phyloP scores from a whole-genome alignment of 2,797 vertebrate species.

The Setipinna tenuifilis region DNA sequence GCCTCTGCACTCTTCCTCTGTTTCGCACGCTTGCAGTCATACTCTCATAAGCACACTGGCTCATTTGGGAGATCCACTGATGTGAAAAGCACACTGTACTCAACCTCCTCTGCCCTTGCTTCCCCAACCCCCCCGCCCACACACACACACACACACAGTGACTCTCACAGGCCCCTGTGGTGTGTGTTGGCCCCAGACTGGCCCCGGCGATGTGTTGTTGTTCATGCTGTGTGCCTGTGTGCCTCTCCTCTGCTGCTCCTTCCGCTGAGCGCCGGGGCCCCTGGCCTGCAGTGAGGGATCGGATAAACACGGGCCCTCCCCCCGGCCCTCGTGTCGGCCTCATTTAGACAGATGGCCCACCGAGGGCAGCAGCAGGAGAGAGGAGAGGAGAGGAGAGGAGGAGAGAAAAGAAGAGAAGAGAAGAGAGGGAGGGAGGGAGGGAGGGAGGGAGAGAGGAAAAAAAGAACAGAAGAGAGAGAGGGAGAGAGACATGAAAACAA shows the following conservation, averaged over 20 bases:
- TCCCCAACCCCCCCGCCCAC: not conserved
- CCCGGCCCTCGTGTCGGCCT: slow-evolving; percentile 63
- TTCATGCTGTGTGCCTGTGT: slow-evolving; percentile 50
- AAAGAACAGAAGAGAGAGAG: slow-evolving; percentile 57
- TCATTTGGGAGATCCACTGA: slow-evolving; percentile 47
- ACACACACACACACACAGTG: not conserved
- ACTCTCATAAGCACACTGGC: not conserved
- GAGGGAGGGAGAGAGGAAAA: slow-evolving; percentile 51
- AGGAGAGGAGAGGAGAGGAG: slow-evolving; percentile 63
- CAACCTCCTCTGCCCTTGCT: slow-evolving; percentile 16
- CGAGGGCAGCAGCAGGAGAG: slow-evolving; percentile 59
- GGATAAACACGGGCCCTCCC: slow-evolving; percentile 64
- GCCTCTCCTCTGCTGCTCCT: slow-evolving; percentile 59
- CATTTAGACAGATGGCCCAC: slow-evolving; percentile 69
- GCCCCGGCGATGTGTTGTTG: slow-evolving; percentile 38
- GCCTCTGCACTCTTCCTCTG: slow-evolving; percentile 9
- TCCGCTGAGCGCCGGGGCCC: slow-evolving; percentile 54
- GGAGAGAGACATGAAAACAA: slow-evolving; percentile 63
- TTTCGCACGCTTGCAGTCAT: not conserved
- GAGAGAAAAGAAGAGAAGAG: slow-evolving; percentile 64
- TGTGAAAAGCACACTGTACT: slow-evolving; percentile 50
- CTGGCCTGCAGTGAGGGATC: slow-evolving; percentile 62
- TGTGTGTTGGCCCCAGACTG: slow-evolving; percentile 47
- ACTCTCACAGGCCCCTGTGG: slow-evolving; percentile 21
- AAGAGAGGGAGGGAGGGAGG: slow-evolving; percentile 60